Base-by-base conservation (phyloP, 2,113 vertebrate genomes). In the Lophotis ruficrista region DNA sequence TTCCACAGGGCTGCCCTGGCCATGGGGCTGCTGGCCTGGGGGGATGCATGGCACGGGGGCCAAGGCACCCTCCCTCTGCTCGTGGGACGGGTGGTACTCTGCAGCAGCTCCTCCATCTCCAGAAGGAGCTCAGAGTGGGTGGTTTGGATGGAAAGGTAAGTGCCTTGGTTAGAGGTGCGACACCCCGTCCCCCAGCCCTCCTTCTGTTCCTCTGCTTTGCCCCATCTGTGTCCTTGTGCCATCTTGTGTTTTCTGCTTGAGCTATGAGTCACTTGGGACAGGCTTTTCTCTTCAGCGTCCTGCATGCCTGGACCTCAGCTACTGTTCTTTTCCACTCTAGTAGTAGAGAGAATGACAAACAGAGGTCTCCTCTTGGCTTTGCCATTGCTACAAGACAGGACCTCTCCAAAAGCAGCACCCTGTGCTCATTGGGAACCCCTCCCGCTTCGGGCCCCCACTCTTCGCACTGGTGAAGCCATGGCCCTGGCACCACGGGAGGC, bases 81-180 rank as follows among this genome's bases (percentile, higher is more conserved):
- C 0, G 0, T 16, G 27, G 10, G 4, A 22, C 2, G 3, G 16
- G 5, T 47, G 1, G 0, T 4, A 56, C 33, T 19, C 13, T 56
- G 9, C 15, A 17, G 38, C 33, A 73, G 18, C 19, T 10, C 31
- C 45, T 65, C 33, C 0, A 0, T 4, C 41, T 50, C 7, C 2
- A 0, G n/a, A 22, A 14, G 10, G 7, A 24, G 12, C 5, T 10
- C 21, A 60, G 27, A 54, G 22, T 0, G 0, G 25, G 14, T 61
- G 13, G 12, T 24, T 64, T 50, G 45, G 38, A 7, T 48, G 15
- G 47, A 77, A 66, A 73, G 7, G 23, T 6, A 37, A 17, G 19
- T 78, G 30, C 19, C 47, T 53, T 0, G 0, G 27, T 12, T 28
- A 18, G 7, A 30, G 14, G 6, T 12, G 27, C 0, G 3, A 30